Base-by-base conservation (phyloP, 2,888 invertebrate genomes). In the Sarcophaga rosellei region DNA sequence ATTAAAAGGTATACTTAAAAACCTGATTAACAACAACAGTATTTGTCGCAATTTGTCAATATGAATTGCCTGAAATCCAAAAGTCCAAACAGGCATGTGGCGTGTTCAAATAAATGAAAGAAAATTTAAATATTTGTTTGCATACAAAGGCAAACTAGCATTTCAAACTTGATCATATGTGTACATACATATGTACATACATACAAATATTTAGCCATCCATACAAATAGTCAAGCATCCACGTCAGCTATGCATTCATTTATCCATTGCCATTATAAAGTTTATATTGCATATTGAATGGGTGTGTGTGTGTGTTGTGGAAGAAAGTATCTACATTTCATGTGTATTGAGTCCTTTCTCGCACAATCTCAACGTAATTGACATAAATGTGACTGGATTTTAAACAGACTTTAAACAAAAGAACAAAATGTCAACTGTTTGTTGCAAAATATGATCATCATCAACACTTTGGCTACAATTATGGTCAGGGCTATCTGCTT, bases 321-420 rank as follows among this genome's bases (percentile, higher is more conserved):
- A 11, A 65, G 68, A 11, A 70, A 72, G 72, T 66, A 66, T 66
- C 12, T 10, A 35, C 35, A 66, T 8, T 63, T 23, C 65, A 74
- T 63, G 53, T 15, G 53, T 1, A 68, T 66, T 57, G 66, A 59
- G 62, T 84, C 74, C 69, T 78, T 69, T 63, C 15, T 77, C 59
- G 72, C 72, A 86, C 86, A 86, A 84, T 86, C 73, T 84, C 65
- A 35, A 66, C 75, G 68, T 84, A 86, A 84, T 84, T 84, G 84
- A 86, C 86, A 78, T 84, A 84, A 86, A 86, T 86, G 84, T 84
- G 86, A 86, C 84, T 86, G 84, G 78, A 84, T 86, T 86, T 81
- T 84, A 86, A 83, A 84, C 69, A 86, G 84, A 81, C 81, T 84
- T 84, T 75, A 84, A 81, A 84, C 81, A 86, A 86, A 86, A 53